These are phyloP conservation scores for Decapterus maruadsi DNA, from an alignment of 2,797 vertebrate species.

Conservation along the genomic window DNA sequence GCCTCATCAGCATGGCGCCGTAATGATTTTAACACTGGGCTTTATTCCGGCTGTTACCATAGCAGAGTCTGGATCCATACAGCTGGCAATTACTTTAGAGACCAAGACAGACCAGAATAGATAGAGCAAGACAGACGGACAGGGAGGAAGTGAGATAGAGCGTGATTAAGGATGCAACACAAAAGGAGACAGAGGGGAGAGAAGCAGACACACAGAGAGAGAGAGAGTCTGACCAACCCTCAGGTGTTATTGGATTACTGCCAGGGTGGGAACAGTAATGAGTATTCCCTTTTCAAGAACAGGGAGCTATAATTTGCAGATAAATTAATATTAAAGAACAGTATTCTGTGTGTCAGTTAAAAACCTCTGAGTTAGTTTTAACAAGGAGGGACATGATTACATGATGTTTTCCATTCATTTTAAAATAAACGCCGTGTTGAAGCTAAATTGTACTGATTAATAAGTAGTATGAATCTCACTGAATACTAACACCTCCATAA, in stretches of 20 bases:
- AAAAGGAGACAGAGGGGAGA: conserved; percentile 23
- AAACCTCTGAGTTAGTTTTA: neutral
- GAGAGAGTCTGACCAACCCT: neutral
- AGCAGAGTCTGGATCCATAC: conserved; percentile 81
- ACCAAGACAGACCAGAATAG: conserved; percentile 58
- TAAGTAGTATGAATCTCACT: neutral
- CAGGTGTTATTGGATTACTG: conserved; percentile 23
- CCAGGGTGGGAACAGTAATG: neutral
- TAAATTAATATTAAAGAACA: neutral
- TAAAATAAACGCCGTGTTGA: neutral
- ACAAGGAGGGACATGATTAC: neutral
- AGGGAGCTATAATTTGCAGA: neutral
- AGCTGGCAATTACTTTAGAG: conserved; percentile 80
- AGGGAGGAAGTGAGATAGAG: conserved; percentile 37
- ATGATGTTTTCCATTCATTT: neutral
- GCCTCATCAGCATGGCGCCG: conserved; percentile 74
- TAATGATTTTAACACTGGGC: conserved; percentile 86
- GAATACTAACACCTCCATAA: too few species aligned
- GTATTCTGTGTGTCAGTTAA: neutral
- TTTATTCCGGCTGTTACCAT: conserved; percentile 86
- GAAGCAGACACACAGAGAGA: neutral
- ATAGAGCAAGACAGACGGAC: conserved; percentile 39
- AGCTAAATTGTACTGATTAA: neutral
- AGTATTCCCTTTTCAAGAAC: neutral
- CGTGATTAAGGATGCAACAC: conserved; percentile 20